These are phyloP conservation scores for Zeus faber DNA, from an alignment of 2,113 vertebrate genomes.

Conservation along the genomic window DNA sequence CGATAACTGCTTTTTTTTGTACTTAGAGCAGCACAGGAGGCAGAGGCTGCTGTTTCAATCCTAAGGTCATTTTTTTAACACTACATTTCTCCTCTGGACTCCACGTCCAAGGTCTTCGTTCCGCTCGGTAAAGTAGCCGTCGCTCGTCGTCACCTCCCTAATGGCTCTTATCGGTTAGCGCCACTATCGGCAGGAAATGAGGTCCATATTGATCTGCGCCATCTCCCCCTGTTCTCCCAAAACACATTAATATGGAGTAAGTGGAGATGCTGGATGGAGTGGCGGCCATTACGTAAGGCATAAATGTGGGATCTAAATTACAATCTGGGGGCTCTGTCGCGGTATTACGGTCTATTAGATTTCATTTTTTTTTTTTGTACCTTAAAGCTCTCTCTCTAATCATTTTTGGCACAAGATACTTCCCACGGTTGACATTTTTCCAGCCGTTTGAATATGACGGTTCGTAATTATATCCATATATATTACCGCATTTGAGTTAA, in stretches of 20 bases:
- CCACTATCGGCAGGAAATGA: constrained; percentile 21
- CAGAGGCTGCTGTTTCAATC: no score
- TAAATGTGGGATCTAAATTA: constrained; percentile 26
- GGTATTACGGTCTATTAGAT: not conserved
- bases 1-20: no score
- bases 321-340: constrained; percentile 1
- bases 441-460: no score
- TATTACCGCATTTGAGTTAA: no score
- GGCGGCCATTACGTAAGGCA: no score
- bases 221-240: not conserved
- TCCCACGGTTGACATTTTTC: no score
- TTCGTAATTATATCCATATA: no score
- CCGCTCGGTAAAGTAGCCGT: not conserved
- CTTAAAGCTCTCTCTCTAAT: no score
- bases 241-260: constrained; percentile 20
- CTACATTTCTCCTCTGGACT: constrained; percentile 7
- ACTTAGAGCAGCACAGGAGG: no score
- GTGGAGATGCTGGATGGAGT: no score
- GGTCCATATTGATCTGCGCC: constrained; percentile 17
- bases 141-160: constrained; percentile 8
- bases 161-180: constrained; percentile 31
- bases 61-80: no score
- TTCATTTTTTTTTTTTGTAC: not conserved
- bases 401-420: no score
- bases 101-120: constrained; percentile 15